phyloP scores from a whole-genome alignment of 2,888 invertebrate species.

The Nezara viridula region DNA sequence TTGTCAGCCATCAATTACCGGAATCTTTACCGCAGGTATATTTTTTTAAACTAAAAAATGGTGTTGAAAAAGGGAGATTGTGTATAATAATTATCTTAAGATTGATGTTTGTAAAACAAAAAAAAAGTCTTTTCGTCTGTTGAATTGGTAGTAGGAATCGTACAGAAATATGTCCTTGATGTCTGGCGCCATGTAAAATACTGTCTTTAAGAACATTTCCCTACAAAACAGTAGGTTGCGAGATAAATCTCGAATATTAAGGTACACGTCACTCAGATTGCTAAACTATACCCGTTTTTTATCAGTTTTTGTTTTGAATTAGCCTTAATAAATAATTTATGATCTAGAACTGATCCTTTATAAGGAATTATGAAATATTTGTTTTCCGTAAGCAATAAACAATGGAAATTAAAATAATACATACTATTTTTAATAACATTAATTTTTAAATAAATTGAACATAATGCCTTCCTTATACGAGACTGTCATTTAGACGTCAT shows the following conservation, averaged over 20 bases:
- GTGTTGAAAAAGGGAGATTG: background rate
- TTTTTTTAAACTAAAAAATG: too few relatives aligned
- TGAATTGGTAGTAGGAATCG: background rate
- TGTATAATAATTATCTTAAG: background rate
- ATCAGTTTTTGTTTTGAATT: slow-evolving; percentile 28
- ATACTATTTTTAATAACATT: too few relatives aligned
- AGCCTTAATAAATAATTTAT: slow-evolving; percentile 1
- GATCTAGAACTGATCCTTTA: background rate
- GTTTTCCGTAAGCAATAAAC: background rate
- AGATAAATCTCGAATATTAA: slow-evolving; percentile 42
- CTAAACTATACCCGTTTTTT: slow-evolving; percentile 4
- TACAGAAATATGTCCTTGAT: slow-evolving; percentile 27
- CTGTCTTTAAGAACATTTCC: slow-evolving; percentile 44
- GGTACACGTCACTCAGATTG: slow-evolving; percentile 25
- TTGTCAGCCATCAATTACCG: too few relatives aligned
- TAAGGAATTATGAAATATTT: background rate
- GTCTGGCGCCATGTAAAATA: slow-evolving; percentile 48
- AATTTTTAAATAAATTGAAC: too few relatives aligned
- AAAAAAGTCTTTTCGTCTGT: too few relatives aligned
- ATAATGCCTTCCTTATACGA: too few relatives aligned
- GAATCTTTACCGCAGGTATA: too few relatives aligned
- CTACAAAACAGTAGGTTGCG: slow-evolving; percentile 11
- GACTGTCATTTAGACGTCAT: too few relatives aligned
- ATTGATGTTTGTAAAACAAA: too few relatives aligned
- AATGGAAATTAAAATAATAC: background rate